Conservation (phyloP, 2,888 invertebrate species). For the Cheilosia vulpina region DNA sequence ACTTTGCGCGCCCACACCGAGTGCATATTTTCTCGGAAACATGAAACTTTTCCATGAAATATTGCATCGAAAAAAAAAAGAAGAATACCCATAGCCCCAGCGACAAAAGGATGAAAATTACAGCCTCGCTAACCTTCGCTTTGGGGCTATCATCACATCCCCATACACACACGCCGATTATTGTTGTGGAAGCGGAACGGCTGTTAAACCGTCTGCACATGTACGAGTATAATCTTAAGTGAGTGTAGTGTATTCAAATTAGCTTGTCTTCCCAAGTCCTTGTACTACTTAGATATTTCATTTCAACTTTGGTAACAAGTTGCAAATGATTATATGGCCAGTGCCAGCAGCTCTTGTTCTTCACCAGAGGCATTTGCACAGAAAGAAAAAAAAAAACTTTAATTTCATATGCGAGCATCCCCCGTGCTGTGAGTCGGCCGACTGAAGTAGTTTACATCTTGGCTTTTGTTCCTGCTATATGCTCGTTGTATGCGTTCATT, state of each 20-base stretch:
- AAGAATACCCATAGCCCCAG: neutral
- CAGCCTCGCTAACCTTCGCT: neutral
- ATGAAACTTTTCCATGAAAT: slow-evolving; percentile 29
- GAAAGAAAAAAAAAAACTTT: slow-evolving; percentile 30
- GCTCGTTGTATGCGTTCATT: slow-evolving; percentile 33
- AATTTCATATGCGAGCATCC: slow-evolving; percentile 44
- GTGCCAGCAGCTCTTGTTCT: slow-evolving; percentile 25
- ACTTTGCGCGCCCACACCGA: neutral
- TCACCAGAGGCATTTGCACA: slow-evolving; percentile 2
- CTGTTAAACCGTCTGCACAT: slow-evolving; percentile 12
- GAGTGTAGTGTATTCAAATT: slow-evolving; percentile 63
- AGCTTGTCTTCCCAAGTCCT: slow-evolving; percentile 63
- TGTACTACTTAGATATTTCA: slow-evolving; percentile 68
- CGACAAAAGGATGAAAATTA: slow-evolving; percentile 16
- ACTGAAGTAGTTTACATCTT: slow-evolving; percentile 62
- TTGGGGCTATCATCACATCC: slow-evolving; percentile 6
- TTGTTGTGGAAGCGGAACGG: neutral
- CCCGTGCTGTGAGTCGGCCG: neutral
- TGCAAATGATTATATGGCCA: slow-evolving; percentile 57
- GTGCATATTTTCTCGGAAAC: slow-evolving; percentile 1
- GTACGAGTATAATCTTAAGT: slow-evolving; percentile 41
- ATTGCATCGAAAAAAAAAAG: slow-evolving; percentile 14
- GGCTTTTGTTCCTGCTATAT: slow-evolving; percentile 56
- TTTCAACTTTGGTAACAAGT: slow-evolving; percentile 68
- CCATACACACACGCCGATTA: neutral